Evolutionary conservation across 2,113 vertebrate species (phyloP).

Genomic region (Peromyscus polionotus): DNA sequence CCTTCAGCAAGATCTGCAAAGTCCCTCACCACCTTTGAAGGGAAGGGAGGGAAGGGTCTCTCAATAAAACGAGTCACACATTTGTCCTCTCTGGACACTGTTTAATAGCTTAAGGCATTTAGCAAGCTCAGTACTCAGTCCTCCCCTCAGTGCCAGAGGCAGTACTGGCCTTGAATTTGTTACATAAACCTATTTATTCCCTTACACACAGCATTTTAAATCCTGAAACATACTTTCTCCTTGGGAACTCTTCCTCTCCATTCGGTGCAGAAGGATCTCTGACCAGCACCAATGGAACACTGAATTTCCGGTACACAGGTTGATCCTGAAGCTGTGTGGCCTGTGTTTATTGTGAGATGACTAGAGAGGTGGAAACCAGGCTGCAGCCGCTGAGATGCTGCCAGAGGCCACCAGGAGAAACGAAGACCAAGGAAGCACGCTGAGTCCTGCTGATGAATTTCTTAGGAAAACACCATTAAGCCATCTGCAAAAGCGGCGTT

Average conservation of each 20-base stretch:
- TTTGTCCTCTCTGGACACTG: conserved; percentile 47
- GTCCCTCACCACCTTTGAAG: neutral
- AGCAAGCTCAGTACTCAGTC: conserved; percentile 7
- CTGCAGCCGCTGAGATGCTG: neutral
- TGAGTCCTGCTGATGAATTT: neutral
- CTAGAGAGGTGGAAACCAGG: neutral
- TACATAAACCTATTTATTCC: neutral
- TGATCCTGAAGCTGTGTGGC: neutral
- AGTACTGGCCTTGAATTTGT: neutral
- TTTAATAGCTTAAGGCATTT: conserved; percentile 3
- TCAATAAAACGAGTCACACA: conserved; percentile 10
- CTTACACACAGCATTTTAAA: conserved; percentile 48
- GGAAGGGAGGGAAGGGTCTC: neutral
- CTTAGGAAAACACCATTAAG: neutral
- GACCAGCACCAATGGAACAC: neutral
- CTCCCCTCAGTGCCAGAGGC: neutral
- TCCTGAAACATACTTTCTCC: neutral
- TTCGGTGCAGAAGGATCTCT: neutral
- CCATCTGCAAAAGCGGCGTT: neutral
- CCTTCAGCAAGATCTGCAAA: neutral
- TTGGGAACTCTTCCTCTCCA: neutral
- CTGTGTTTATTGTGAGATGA: neutral
- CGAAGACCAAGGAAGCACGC: neutral
- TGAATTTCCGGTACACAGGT: neutral
- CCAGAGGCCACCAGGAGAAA: neutral